Evolutionary conservation across 1,140 invertebrate genomes (phyloP).

Genomic region (Spodoptera frugiperda): DNA sequence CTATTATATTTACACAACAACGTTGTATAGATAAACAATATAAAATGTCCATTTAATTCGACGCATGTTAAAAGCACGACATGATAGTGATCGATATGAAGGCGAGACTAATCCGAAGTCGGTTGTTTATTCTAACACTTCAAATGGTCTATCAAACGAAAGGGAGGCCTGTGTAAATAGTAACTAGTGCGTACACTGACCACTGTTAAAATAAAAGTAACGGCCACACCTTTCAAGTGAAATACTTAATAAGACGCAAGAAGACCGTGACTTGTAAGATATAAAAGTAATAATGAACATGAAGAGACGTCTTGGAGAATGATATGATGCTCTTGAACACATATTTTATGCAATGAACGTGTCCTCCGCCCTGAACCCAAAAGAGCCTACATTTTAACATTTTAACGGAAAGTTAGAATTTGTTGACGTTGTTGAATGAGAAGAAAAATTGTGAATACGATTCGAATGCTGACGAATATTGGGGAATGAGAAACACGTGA

Average conservation of each 20-base stretch:
- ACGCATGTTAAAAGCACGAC: not conserved
- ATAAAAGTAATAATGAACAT: conserved; percentile 14
- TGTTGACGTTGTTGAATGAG: conserved; percentile 15
- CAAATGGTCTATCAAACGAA: conserved; percentile 48
- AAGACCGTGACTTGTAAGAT: not conserved
- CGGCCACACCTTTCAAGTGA: not conserved
- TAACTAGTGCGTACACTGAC: conserved; percentile 8
- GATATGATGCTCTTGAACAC: conserved; percentile 1
- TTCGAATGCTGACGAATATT: conserved; percentile 35
- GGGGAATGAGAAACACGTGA: conserved; percentile 38
- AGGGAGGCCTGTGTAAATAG: conserved; percentile 17
- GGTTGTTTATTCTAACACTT: conserved; percentile 62
- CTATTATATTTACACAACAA: too few relatives aligned
- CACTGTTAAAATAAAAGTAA: conserved; percentile 6
- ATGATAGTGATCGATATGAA: conserved; percentile 12
- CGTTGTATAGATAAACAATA: too few relatives aligned
- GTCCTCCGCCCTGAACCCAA: not conserved
- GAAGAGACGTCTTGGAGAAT: conserved; percentile 3
- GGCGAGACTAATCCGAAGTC: conserved; percentile 50
- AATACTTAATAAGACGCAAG: not conserved
- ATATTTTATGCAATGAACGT: conserved; percentile 20
- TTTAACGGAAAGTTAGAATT: conserved; percentile 25
- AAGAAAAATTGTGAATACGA: conserved; percentile 28
- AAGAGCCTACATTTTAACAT: conserved; percentile 1
- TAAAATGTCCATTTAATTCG: not conserved